Conservation (phyloP, 1,140 invertebrate genomes). For the Melanaphis sacchari region DNA sequence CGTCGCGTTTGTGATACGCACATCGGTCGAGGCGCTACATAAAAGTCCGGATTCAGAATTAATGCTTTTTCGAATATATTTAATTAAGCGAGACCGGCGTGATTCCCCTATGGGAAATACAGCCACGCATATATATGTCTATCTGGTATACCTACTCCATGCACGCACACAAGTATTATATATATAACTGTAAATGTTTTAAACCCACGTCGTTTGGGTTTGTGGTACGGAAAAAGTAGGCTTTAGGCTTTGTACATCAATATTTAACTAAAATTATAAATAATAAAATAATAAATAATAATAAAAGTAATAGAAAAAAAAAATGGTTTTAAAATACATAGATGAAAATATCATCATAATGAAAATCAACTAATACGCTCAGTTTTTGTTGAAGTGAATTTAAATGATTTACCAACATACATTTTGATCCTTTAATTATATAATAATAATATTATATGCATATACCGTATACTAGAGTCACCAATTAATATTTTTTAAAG, state of each 20-base stretch:
- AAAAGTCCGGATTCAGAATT: conserved; percentile 36
- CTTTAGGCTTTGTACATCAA: conserved; percentile 4
- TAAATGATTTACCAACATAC: neutral
- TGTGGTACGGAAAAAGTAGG: no score
- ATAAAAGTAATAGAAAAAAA: neutral
- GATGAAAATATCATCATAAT: neutral
- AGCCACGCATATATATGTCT: neutral
- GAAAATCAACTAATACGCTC: neutral
- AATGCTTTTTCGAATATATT: conserved; percentile 45
- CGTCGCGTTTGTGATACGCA: neutral
- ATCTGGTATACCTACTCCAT: neutral
- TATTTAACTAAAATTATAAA: conserved; percentile 43
- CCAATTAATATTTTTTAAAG: no score
- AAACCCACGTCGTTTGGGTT: neutral
- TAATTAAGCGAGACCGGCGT: conserved; percentile 47
- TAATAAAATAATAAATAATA: neutral
- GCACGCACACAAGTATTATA: neutral
- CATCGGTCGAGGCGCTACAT: neutral
- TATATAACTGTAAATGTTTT: conserved; percentile 29
- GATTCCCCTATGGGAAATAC: conserved; percentile 37
- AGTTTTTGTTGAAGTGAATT: neutral
- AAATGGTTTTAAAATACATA: neutral
- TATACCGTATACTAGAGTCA: no score
- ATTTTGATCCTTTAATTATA: neutral
- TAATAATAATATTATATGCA: neutral